These are phyloP conservation scores for Dryocosmus kuriphilus DNA, from an alignment of 2,888 invertebrate species.

Conservation along the genomic window DNA sequence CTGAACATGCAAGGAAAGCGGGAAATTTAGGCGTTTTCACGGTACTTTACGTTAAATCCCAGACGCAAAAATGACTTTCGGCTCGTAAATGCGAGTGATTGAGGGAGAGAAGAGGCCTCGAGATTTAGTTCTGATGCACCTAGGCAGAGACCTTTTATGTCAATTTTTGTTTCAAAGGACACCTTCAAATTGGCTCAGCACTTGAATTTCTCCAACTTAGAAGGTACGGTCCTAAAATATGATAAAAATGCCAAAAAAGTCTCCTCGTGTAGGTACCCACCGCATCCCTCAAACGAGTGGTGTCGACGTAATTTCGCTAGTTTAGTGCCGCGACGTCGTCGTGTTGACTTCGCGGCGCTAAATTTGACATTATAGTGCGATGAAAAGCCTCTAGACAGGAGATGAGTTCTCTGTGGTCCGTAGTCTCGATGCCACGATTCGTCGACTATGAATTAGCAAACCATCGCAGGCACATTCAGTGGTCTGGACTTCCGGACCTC, in stretches of 20 bases:
- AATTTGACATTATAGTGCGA: constrained; percentile 51
- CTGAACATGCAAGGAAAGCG: not conserved
- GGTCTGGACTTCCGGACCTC: constrained; percentile 30
- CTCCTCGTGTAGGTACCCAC: not conserved
- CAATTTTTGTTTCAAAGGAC: too few species aligned
- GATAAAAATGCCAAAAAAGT: too few species aligned
- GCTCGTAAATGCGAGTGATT: constrained; percentile 62
- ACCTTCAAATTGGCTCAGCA: not conserved
- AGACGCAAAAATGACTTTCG: constrained; percentile 62
- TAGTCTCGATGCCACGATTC: not conserved
- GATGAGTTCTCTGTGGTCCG: not conserved
- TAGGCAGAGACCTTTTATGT: not conserved
- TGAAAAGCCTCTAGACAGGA: not conserved
- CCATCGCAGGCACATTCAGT: constrained; percentile 24
- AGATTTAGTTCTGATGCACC: constrained; percentile 37
- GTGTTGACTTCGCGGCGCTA: constrained; percentile 57
- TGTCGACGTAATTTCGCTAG: constrained; percentile 47
- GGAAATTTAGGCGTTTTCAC: constrained; percentile 31
- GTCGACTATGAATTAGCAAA: constrained; percentile 37
- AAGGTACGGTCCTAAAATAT: too few species aligned
- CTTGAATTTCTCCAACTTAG: too few species aligned
- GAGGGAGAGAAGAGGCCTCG: constrained; percentile 40
- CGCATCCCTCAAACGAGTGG: constrained; percentile 20
- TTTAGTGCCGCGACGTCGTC: constrained; percentile 62
- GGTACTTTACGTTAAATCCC: constrained; percentile 56